Evolutionary conservation across 1,140 invertebrate genomes (phyloP).

Genomic region (Protaetia brevitarsis): DNA sequence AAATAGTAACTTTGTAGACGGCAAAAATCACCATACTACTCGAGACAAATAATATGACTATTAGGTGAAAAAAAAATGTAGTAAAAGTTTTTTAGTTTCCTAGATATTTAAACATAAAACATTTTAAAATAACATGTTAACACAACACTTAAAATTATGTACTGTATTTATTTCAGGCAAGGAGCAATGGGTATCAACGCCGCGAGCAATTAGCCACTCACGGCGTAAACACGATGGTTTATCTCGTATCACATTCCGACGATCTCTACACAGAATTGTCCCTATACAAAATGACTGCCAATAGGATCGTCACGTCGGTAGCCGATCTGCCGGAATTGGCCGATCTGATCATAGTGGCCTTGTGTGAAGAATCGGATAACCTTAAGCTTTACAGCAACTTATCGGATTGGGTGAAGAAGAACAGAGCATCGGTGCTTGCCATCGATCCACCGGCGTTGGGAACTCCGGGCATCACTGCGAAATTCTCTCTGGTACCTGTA

Average conservation of each 20-base stretch:
- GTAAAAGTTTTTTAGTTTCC: too few species aligned
- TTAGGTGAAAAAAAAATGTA: too few species aligned
- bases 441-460: constrained; percentile 75
- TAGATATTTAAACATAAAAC: too few species aligned
- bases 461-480: constrained; percentile 64
- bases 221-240: constrained; percentile 70
- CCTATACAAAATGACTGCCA: constrained; percentile 61
- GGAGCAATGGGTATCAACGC: constrained; percentile 74
- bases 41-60: too few species aligned
- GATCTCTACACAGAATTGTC: constrained; percentile 56
- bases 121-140: too few species aligned
- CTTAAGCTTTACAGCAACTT: constrained; percentile 47
- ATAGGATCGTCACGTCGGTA: constrained; percentile 52
- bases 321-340: constrained; percentile 60
- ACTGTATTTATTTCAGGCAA: constrained; percentile 35
- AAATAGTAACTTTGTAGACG: too few species aligned
- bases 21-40: too few species aligned
- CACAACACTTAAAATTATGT: background rate
- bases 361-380: constrained; percentile 54
- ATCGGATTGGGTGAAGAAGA: constrained; percentile 66
- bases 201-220: constrained; percentile 80
- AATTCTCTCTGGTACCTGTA: constrained; percentile 71
- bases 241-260: constrained; percentile 46
- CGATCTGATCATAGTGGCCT: constrained; percentile 68
- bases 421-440: constrained; percentile 73